These are phyloP conservation scores for Morphnarchus princeps DNA, from an alignment of 2,113 vertebrate genomes.

Conservation along the genomic window DNA sequence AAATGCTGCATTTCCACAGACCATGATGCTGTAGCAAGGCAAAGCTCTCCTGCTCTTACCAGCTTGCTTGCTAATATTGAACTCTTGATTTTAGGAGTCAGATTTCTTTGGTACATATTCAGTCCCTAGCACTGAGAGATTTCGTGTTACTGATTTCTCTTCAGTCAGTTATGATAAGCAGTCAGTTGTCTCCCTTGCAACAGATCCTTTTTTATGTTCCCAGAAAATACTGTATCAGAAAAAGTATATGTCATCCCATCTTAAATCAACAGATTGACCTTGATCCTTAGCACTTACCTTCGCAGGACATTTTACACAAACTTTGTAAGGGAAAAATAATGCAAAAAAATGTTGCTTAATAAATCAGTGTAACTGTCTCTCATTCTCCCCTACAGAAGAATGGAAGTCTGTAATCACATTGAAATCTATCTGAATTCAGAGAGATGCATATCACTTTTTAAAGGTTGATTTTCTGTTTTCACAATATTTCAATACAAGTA, in stretches of 20 bases:
- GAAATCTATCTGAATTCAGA: background rate
- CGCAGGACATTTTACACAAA: background rate
- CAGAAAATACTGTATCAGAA: background rate
- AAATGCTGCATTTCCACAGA: background rate
- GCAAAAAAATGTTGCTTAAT: background rate
- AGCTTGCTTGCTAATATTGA: background rate
- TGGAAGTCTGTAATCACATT: background rate
- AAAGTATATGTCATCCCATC: background rate
- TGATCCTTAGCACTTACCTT: background rate
- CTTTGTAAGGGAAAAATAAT: background rate
- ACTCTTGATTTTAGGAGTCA: background rate
- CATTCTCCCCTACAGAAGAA: background rate
- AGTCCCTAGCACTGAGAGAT: background rate
- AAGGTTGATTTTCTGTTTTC: background rate
- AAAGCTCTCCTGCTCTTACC: background rate
- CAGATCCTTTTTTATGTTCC: background rate
- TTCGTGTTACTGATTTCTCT: background rate
- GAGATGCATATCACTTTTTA: background rate
- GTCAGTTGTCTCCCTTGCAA: background rate
- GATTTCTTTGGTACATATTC: background rate
- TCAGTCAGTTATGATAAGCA: background rate
- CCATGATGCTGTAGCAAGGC: background rate
- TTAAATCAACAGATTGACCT: background rate
- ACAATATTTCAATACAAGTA: background rate
- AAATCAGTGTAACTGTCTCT: background rate